Base-by-base conservation (phyloP, 2,888 invertebrate species). In the Callosobruchus maculatus region DNA sequence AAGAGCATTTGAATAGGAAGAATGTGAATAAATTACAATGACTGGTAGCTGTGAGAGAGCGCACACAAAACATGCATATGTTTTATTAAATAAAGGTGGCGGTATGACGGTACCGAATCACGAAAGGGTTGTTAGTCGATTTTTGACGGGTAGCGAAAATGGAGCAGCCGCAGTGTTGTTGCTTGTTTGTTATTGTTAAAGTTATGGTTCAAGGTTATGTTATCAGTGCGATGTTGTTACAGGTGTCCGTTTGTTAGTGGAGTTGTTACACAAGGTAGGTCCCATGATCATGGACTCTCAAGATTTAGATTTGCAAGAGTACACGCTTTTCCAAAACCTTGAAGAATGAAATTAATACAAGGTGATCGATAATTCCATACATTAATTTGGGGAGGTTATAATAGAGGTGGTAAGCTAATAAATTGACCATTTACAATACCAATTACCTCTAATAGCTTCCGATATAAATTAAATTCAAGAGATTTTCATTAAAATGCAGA, bases 1-100 rank as follows among this genome's bases (percentile, higher is more conserved):
- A 86, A 86, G 85, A 85, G 82, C 21, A 67, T 30, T 82, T 84
- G 81, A 85, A 84, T 82, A 79, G 83, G 81, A 79, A 82, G 81
- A 82, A 80, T 78, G 84, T 49, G 49, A 49, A 49, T 22, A 22
- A n/a, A 68, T 22, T 68, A 21, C 68, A 22, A 21, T 68, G 22
- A 21, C 68, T 22, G 68, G 68, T 22, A 68, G 68, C 68, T 21
- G 21, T 21, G 22, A 68, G 68, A 49, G 49, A 26, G 49, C n/a
- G n/a, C 7, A 70, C 20, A 70, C 22, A 26, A 80, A 82, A 79
- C 81, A 81, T 84, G 84, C 84, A 85, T 85, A 84, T 83, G 75
- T 76, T 77, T 76, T 75, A 75, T 73, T 71, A 74, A 75, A 76
- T 73, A 74, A 76, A 49, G 49, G 49, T 49, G 49, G 49, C 49